Evolutionary conservation across 2,888 invertebrate species (phyloP), one percentile per base, ranked within the genome.

Genomic region (Rhamnusium bicolor): DNA sequence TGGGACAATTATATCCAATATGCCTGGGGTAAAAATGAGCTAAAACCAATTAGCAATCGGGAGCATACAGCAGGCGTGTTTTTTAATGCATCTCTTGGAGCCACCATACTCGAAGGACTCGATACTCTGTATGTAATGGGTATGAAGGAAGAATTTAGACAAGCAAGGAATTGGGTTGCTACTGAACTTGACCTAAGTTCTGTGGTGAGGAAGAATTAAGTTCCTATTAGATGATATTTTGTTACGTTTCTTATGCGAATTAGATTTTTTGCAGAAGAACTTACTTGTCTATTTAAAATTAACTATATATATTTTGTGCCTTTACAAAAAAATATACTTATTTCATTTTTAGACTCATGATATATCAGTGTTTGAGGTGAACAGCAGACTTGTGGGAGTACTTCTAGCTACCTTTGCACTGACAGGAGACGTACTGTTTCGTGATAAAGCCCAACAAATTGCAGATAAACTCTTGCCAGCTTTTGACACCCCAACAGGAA

Each of bases 1-100:
- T 99, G 99, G 99, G 94, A 96, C 88, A 97, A 96, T 87, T 99
- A 99, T 90, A 96, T 94, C 80, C 92, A 95, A 78, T 98, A 97
- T 89, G 98, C 99, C 0, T 99, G 99, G 99, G 99, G 99, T 78
- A 95, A 97, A 86, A 99, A 99, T 89, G 99, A 99, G 89, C 89
- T 99, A 85, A 93, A 94, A 82, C 99, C 99, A 0, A 91, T 99
- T 61, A 94, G 96, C 68, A 95, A 95, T 86, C 91, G 94, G 1
- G 95, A 96, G 1, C 98, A 99, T 88, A 92, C 94, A 77, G 95
- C 95, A 56, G 96, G 96, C 85, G 95, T 98, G 82, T 98, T 97
- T 87, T 97, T 97, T 0, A 91, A 93, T 0, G 93, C 94, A 66
- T 93, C 94, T 62, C 90, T 97, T 79, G 97, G 97, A 0, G 98